phyloP scores from a whole-genome alignment of 2,113 vertebrate genomes.

The Passer domesticus region DNA sequence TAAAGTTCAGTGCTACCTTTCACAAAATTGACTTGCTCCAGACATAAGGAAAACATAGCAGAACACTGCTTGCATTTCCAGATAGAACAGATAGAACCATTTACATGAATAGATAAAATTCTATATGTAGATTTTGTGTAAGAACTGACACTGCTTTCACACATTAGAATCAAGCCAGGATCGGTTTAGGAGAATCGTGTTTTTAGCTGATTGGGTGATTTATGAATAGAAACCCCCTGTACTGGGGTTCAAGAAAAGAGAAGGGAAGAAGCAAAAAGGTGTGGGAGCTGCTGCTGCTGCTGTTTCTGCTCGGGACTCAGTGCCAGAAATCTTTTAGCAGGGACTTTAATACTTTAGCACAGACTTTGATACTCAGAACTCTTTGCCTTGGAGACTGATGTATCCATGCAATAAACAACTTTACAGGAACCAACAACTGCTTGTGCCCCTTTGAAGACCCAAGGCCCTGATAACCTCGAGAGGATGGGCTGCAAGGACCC shows the following conservation, averaged over 20 bases:
- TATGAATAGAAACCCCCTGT: neutral
- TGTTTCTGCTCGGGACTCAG: neutral
- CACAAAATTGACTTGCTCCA: neutral
- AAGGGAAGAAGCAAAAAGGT: neutral
- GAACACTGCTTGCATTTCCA: neutral
- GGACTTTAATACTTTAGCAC: neutral
- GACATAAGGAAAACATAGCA: neutral
- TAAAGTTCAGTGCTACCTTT: neutral
- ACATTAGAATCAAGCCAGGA: neutral
- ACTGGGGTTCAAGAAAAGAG: neutral
- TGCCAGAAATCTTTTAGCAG: neutral
- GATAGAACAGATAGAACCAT: neutral
- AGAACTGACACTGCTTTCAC: neutral
- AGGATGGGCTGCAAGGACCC: neutral
- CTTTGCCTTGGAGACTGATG: neutral
- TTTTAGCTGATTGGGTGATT: neutral
- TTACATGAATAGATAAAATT: neutral
- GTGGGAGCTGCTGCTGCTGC: neutral
- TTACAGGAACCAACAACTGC: neutral
- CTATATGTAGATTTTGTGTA: neutral
- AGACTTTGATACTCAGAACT: neutral
- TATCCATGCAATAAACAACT: neutral
- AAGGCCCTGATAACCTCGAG: neutral
- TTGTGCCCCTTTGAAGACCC: neutral
- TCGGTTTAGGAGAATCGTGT: neutral